A percentile compares a stretch with the other conserved stretches of the same genome.
Evolutionary conservation across 2,113 vertebrate genomes (phyloP).

Genomic region (Oceanites oceanicus): DNA sequence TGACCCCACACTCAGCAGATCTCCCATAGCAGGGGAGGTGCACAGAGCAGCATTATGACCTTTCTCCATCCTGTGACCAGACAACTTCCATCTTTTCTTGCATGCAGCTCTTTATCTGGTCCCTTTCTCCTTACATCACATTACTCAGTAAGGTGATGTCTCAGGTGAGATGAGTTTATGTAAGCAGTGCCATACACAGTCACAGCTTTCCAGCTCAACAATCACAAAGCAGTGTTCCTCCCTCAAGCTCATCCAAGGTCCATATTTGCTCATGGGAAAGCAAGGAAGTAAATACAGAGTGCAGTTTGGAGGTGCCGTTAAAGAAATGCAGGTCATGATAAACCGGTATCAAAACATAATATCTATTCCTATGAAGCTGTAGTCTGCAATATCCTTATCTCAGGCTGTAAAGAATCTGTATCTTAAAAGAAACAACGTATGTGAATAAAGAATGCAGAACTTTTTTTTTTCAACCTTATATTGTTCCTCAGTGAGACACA

Average conservation of each 20-base stretch:
- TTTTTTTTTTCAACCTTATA: neutral
- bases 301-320: neutral
- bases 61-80: neutral
- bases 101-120: neutral
- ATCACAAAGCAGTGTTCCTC: neutral
- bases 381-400: neutral
- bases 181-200: neutral
- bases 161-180: neutral
- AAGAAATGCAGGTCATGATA: neutral
- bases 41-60: neutral
- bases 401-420: neutral
- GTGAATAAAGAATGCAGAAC: neutral
- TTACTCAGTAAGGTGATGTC: neutral
- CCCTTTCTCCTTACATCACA: accelerated
- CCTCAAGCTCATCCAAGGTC: neutral
- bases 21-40: accelerated
- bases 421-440: neutral
- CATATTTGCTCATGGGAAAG: neutral
- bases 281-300: neutral
- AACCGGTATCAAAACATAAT: neutral
- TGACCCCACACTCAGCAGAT: accelerated
- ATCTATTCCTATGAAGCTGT: neutral
- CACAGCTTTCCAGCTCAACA: neutral
- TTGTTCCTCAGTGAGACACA: neutral
- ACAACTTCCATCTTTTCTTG: neutral